Percentiles rank a stretch among this genome's conserved stretches.
These are phyloP conservation scores for Pantherophis vulpinus DNA, from an alignment of 2,797 vertebrate species.

Conservation along the genomic window DNA sequence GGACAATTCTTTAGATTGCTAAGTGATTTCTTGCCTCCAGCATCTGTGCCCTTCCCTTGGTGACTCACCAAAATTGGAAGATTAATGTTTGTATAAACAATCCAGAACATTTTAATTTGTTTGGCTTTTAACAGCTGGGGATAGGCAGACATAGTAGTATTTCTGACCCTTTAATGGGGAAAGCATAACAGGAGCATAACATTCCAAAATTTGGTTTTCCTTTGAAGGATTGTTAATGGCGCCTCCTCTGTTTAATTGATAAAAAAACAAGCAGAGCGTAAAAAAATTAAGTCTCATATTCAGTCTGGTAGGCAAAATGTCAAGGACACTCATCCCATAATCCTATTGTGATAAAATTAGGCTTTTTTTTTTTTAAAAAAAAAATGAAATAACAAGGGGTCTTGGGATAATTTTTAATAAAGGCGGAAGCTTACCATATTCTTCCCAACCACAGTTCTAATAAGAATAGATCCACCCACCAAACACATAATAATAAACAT, in stretches of 20 bases:
- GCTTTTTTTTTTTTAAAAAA: background rate
- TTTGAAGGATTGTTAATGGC: background rate
- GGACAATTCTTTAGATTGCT: background rate
- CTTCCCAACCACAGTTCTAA: background rate
- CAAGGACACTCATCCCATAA: background rate
- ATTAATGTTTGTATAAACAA: background rate
- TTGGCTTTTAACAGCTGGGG: background rate
- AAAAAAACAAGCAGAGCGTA: background rate
- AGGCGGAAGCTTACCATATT: background rate
- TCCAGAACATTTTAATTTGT: background rate
- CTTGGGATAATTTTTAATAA: background rate
- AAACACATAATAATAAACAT: background rate
- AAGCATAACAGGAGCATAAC: background rate
- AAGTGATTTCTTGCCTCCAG: background rate
- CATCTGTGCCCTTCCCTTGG: background rate
- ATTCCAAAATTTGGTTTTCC: background rate
- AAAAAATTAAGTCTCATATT: background rate
- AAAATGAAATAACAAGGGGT: background rate
- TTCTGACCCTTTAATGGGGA: background rate
- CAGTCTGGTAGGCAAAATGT: background rate
- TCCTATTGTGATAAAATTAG: background rate
- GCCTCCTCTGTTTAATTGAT: background rate
- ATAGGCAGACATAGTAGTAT: background rate
- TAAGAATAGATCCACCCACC: background rate
- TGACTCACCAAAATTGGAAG: background rate